Base-by-base conservation (phyloP, 2,888 invertebrate species). In the Labia minor region DNA sequence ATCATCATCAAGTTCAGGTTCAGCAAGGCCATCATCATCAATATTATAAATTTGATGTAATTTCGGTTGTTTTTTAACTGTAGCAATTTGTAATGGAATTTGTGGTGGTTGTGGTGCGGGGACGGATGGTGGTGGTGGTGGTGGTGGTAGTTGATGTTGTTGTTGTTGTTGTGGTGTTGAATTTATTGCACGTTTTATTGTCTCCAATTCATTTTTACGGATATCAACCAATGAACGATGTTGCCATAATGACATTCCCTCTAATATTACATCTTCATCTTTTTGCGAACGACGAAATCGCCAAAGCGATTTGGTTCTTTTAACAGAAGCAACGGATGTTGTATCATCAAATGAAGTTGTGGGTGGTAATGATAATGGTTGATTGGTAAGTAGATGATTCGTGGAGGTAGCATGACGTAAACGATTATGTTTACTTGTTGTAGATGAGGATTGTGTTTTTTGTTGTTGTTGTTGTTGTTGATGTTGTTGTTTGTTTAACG, bases 201-300 rank as follows among this genome's bases (percentile, higher is more conserved):
- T 64, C 63, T 66, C 65, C 14, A 66, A 65, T 18, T 68, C 67
- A n/a, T n/a, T n/a, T 16, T 81, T 80, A 61, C 83, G 82, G 14
- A 88, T 85, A 72, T 89, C 90, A 0, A 92, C 90, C 69, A 92
- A 81, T 72, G 92, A 91, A 37, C 91, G 82, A 75, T 92, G 92
- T 74, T 88, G 87, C 92, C 92, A 92, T 66, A 92, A 80, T 0
- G 90, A 86, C 91, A 92, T 92, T 0, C 92, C 92, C 73, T 90
- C 90, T 73, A 92, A 80, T 65, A 91, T 89, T 72, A 84, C 84
- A 67, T 86, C 85, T 18, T 83, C 83, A 1, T 84, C 85, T 14
- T 62, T 21, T 65, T 79, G 80, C 67, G 87, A 84, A 19, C 90
- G 86, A 21, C 64, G 67, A 73, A 92, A 91, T 73, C 88, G 86